Percentiles rank a stretch among this genome's conserved stretches.
Evolutionary conservation across 1,140 invertebrate genomes (phyloP).

Genomic region (Bombus ignitus): DNA sequence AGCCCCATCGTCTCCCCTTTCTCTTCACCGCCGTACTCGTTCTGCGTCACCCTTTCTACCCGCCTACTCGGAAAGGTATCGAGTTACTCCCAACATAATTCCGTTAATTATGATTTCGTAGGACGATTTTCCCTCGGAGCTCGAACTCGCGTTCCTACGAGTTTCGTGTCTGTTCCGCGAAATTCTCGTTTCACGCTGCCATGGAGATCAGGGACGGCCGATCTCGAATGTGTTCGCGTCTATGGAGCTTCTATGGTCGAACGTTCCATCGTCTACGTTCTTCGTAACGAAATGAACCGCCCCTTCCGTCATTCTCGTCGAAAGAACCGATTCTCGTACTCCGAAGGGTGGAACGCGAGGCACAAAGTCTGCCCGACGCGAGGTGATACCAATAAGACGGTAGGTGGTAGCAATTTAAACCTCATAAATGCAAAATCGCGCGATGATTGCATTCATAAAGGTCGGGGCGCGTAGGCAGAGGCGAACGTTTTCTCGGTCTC

Average conservation of each 20-base stretch:
- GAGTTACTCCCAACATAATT: constrained; percentile 77
- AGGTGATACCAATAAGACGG: constrained; percentile 42
- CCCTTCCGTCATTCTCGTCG: not conserved
- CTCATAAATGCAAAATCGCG: constrained; percentile 80
- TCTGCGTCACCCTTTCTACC: constrained; percentile 32
- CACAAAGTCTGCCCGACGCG: not conserved
- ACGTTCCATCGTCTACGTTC: not conserved
- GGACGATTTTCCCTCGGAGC: constrained; percentile 71
- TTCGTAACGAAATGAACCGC: not conserved
- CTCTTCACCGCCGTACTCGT: constrained; percentile 7
- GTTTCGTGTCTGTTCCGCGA: not conserved
- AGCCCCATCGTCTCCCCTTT: constrained; percentile 32
- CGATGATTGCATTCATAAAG: constrained; percentile 81
- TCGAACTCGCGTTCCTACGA: not conserved
- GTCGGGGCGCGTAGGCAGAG: constrained; percentile 54
- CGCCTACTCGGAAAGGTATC: constrained; percentile 71
- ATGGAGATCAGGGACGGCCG: constrained; percentile 1
- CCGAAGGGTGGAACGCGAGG: not conserved
- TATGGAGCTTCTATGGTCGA: not conserved
- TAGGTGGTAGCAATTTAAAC: constrained; percentile 74
- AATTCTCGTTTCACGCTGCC: constrained; percentile 7
- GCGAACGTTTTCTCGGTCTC: constrained; percentile 69
- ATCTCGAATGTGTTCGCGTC: not conserved
- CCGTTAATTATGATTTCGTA: constrained; percentile 81
- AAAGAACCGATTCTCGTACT: not conserved